Conservation (phyloP, 2,113 vertebrate genomes). For the Arizona elegans region DNA sequence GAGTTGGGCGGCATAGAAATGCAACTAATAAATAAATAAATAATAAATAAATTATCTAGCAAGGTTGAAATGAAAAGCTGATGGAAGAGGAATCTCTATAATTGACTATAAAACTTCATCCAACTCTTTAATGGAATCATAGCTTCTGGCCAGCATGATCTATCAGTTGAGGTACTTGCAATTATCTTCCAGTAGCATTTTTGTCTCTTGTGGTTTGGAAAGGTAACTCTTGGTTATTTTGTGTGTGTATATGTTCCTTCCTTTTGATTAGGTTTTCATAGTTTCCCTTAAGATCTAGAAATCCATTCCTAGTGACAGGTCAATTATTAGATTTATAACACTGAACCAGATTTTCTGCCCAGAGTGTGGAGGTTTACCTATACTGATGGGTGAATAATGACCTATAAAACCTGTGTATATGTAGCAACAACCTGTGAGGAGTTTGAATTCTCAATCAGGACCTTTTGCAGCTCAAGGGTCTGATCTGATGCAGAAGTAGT, state of each 20-base stretch:
- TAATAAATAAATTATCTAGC: too few relatives aligned
- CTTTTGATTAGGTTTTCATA: neutral
- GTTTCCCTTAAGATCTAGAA: neutral
- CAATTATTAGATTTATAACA: neutral
- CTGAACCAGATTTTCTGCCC: neutral
- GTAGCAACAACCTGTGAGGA: neutral
- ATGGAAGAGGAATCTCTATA: neutral
- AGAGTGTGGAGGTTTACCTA: neutral
- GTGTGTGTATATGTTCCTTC: neutral
- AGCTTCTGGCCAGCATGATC: neutral
- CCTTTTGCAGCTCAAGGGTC: neutral
- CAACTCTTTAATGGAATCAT: neutral
- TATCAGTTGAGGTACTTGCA: neutral
- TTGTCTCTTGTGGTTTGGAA: neutral
- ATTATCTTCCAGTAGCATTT: neutral
- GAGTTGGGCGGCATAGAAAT: too few relatives aligned
- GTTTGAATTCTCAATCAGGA: neutral
- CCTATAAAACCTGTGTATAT: neutral
- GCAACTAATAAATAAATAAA: too few relatives aligned
- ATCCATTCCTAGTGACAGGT: neutral
- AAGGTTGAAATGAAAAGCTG: neutral
- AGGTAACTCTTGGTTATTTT: neutral
- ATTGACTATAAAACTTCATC: neutral
- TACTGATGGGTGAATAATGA: neutral
- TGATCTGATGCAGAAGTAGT: neutral